These are phyloP conservation scores for Enteromius thamalakanensis DNA, from an alignment of 2,797 vertebrate genomes.

Conservation along the genomic window DNA sequence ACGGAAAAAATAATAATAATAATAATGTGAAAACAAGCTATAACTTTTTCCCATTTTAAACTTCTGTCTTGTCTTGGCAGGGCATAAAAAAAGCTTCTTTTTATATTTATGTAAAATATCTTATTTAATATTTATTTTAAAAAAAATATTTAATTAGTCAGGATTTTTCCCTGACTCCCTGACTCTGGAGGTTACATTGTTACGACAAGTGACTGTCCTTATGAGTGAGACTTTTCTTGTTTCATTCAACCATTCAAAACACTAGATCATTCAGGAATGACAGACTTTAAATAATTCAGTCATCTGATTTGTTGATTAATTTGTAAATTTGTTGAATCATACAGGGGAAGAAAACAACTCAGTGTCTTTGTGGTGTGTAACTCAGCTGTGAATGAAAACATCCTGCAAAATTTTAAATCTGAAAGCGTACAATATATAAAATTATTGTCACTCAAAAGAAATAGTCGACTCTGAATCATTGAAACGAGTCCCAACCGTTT, in stretches of 20 bases:
- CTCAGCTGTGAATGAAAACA: too few species aligned
- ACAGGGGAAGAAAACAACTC: neutral
- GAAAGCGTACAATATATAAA: too few species aligned
- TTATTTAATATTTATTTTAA: too few species aligned
- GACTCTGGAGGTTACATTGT: neutral
- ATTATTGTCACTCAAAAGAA: too few species aligned
- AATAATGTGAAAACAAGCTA: conserved; percentile 11
- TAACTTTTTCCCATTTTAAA: neutral
- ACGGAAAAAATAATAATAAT: neutral
- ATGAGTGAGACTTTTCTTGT: neutral
- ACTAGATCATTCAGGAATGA: neutral
- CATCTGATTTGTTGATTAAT: neutral
- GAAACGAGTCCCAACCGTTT: too few species aligned
- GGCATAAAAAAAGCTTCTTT: neutral
- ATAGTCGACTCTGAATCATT: too few species aligned
- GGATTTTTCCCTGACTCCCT: too few species aligned
- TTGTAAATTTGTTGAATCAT: neutral
- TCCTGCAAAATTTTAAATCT: too few species aligned
- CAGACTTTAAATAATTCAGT: neutral
- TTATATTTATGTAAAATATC: too few species aligned
- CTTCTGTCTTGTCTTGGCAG: neutral
- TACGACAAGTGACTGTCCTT: neutral
- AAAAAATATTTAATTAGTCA: too few species aligned
- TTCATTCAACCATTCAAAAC: neutral
- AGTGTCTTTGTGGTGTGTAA: neutral